Percentiles rank a stretch among this genome's conserved stretches.
phyloP scores from a whole-genome alignment of 2,797 vertebrate species.

The Prionace glauca region DNA sequence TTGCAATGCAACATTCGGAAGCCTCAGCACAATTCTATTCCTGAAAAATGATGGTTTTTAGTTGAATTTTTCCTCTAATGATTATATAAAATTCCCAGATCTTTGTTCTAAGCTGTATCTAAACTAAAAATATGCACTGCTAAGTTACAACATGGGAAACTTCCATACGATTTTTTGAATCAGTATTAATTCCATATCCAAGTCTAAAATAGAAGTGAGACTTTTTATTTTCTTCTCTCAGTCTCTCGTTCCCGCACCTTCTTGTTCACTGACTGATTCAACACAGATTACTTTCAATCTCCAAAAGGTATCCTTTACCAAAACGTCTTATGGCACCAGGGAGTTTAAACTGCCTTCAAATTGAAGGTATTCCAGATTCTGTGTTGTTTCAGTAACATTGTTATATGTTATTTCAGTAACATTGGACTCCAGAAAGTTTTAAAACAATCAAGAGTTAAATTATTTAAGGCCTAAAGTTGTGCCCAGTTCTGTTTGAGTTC shows the following conservation, averaged over 20 bases:
- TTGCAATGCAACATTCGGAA: background rate
- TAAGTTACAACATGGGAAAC: background rate
- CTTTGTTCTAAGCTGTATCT: background rate
- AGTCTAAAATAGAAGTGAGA: background rate
- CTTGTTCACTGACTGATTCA: background rate
- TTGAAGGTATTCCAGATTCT: background rate
- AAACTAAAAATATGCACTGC: background rate
- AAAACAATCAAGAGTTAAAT: background rate
- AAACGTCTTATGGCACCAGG: background rate
- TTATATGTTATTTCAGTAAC: background rate
- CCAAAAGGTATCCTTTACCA: background rate
- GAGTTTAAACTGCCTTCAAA: background rate
- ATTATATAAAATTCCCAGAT: background rate
- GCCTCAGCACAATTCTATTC: background rate
- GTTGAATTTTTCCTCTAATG: background rate
- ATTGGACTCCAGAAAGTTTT: too few relatives aligned
- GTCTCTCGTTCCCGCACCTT: too few relatives aligned
- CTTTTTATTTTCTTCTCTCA: background rate
- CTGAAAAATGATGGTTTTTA: background rate
- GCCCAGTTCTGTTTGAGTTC: background rate
- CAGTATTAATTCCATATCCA: background rate
- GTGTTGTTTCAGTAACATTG: background rate
- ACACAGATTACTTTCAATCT: background rate
- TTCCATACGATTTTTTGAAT: background rate
- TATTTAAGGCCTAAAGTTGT: background rate